These are phyloP conservation scores for Coranthus polyacanthus DNA, from an alignment of 2,797 vertebrate species.

Conservation along the genomic window DNA sequence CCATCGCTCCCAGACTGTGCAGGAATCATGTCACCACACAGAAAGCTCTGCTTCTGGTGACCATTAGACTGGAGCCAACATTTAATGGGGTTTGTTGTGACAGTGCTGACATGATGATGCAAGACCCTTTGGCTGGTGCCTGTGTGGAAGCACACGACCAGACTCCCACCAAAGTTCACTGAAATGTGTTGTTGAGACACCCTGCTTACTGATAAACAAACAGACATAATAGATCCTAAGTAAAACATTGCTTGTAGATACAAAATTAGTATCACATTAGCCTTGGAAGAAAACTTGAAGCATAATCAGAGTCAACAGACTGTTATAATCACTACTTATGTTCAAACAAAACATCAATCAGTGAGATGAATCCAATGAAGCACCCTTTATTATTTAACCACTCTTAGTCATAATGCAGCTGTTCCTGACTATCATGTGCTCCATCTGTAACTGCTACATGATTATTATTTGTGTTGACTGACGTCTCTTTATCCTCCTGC, in stretches of 20 bases:
- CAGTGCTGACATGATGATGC: constrained; percentile 1
- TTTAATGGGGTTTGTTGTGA: background rate
- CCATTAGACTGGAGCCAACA: background rate
- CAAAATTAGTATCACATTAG: background rate
- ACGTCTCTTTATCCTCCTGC: constrained; percentile 22
- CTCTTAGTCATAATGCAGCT: constrained; percentile 9
- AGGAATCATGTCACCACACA: background rate
- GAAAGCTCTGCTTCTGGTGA: background rate
- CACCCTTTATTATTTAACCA: constrained; percentile 11
- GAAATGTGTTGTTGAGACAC: background rate
- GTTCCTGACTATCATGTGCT: constrained; percentile 7
- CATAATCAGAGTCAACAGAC: constrained; percentile 8
- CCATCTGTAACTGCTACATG: constrained; percentile 1
- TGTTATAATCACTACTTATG: constrained; percentile 30
- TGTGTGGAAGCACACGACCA: background rate
- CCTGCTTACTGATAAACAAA: background rate
- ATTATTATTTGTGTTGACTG: constrained; percentile 7
- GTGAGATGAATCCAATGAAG: constrained; percentile 4
- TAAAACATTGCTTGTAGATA: background rate
- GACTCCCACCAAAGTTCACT: background rate
- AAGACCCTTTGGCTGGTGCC: constrained; percentile 1
- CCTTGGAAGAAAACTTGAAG: background rate
- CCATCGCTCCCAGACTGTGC: constrained; percentile 1
- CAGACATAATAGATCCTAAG: background rate
- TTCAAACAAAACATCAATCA: constrained; percentile 31